Conservation (phyloP, 2,888 invertebrate species). For the Cantharis flavilabris region DNA sequence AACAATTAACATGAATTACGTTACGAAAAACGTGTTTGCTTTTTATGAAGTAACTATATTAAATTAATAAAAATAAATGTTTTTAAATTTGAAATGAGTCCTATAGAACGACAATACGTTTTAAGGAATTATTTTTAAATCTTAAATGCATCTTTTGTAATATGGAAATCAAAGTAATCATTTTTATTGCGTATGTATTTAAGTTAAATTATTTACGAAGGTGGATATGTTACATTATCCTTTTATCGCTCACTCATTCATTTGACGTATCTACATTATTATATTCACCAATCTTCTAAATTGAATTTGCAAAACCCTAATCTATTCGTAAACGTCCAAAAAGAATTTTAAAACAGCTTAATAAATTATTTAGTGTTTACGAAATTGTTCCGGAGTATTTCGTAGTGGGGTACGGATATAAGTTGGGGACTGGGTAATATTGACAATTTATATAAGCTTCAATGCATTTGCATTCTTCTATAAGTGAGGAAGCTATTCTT, state of each 20-base stretch:
- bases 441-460: constrained; percentile 9
- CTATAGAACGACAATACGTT: too few species aligned
- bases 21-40: too few species aligned
- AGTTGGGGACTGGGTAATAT: constrained; percentile 7
- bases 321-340: not conserved
- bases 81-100: too few species aligned
- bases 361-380: not conserved
- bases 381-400: not conserved
- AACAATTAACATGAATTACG: too few species aligned
- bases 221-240: not conserved
- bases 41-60: too few species aligned
- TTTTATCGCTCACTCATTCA: not conserved
- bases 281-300: not conserved
- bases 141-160: not conserved
- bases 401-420: constrained; percentile 13
- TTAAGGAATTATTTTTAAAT: too few species aligned
- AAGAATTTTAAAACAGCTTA: not conserved
- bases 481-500: not conserved
- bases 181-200: not conserved
- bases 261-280: not conserved
- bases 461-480: not conserved
- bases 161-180: not conserved
- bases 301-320: not conserved
- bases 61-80: too few species aligned
- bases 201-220: not conserved